Base-by-base conservation (phyloP, 2,113 vertebrate genomes). In the Nymphicus hollandicus region DNA sequence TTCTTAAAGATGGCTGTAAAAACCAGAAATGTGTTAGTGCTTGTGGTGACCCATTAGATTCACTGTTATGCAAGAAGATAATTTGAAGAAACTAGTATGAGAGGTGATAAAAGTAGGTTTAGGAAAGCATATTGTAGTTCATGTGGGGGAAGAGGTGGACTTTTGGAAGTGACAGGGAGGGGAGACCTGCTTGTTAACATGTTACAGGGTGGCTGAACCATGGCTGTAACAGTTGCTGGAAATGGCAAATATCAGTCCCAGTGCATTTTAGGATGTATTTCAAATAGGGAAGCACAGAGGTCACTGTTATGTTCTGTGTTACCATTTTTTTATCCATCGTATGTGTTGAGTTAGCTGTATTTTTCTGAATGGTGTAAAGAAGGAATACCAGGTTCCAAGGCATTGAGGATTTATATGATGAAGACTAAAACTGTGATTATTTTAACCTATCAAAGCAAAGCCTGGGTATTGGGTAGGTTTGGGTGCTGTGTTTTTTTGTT, bases 311-410 rank as follows among this genome's bases (percentile, higher is more conserved):
- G 10, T 14, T 79, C 79, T 80, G n/a, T 80, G 22, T 52, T 85
- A 13, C 61, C 60, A 2, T 68, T 93, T 29, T 85, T 29, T 85
- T 6, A 24, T 64, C 28, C 63, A 0, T 66, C 2, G 1, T 17
- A 39, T 1, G 0, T 72, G 35, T 15, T 56, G 13, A 49, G 29
- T 43, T 87, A 46, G 29, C 4, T 24, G 25, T 65, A 1, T 19
- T 52, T 91, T 83, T 77, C 37, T 73, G 9, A 61, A 7, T 7
- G 7, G 6, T 29, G 5, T 39, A 11, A 70, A 50, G 73, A 53
- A 64, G 47, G n/a, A 78, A 13, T 72, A 58, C 3, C 7, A n/a
- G 11, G 3, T 77, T 86, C 41, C 0, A 1, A 27, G 46, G 46
- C 10, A 5, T 1, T 37, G 37, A 37, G 16, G 9, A 29, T 49